Conservation (phyloP, 2,888 invertebrate genomes). For the Seladonia tumulorum region DNA sequence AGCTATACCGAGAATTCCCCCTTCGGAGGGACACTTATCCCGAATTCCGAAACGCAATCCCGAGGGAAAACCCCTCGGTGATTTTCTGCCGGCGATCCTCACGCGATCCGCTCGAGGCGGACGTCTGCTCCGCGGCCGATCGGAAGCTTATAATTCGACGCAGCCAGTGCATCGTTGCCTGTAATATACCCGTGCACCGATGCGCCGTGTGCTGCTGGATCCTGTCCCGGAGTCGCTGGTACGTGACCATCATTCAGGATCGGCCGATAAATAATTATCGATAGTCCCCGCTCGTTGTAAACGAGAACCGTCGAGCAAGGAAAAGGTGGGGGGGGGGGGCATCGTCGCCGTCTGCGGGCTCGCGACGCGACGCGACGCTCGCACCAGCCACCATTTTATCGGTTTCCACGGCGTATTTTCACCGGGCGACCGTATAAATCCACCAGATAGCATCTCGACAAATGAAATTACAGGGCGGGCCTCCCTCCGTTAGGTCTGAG, state of each 20-base stretch:
- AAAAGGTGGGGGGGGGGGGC: not conserved
- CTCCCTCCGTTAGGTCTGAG: constrained; percentile 38
- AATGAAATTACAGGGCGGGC: constrained; percentile 72
- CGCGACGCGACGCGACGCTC: constrained; percentile 35
- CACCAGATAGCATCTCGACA: constrained; percentile 68
- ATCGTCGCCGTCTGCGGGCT: constrained; percentile 19
- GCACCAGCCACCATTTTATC: constrained; percentile 61
- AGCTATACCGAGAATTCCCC: no score
- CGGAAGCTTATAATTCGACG: constrained; percentile 51
- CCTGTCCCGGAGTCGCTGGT: constrained; percentile 55
- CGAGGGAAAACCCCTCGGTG: constrained; percentile 2
- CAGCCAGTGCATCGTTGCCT: constrained; percentile 39
- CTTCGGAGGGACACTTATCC: not conserved
- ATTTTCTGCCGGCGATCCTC: constrained; percentile 12
- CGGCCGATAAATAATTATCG: constrained; percentile 79
- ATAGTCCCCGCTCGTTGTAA: constrained; percentile 48
- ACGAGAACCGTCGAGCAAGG: constrained; percentile 11
- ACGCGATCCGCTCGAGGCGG: constrained; percentile 18
- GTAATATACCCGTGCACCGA: constrained; percentile 65
- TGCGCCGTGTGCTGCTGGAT: constrained; percentile 42
- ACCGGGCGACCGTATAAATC: constrained; percentile 68
- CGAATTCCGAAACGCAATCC: not conserved
- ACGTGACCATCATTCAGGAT: constrained; percentile 78
- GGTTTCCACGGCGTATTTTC: constrained; percentile 69
- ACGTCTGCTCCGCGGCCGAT: constrained; percentile 31